These are phyloP conservation scores for Trigoniulus corallinus DNA, from an alignment of 1,140 invertebrate species.

Conservation along the genomic window DNA sequence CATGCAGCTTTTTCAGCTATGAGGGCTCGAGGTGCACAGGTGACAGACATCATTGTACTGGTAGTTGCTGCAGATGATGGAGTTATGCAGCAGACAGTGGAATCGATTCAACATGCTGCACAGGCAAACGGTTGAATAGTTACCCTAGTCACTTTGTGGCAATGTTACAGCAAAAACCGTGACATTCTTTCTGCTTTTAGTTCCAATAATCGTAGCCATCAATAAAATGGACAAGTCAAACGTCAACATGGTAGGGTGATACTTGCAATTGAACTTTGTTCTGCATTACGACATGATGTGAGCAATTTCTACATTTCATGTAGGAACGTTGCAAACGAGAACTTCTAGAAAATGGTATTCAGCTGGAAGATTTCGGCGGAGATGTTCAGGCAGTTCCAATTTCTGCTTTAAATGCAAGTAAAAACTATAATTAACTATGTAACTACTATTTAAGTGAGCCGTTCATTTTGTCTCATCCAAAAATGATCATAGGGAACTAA, in stretches of 20 bases:
- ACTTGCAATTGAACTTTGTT: background rate
- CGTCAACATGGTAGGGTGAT: conserved; percentile 43
- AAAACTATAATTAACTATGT: no score
- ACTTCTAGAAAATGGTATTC: conserved; percentile 54
- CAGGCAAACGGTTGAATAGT: conserved; percentile 31
- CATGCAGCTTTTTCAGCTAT: conserved; percentile 91
- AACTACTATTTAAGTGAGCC: no score
- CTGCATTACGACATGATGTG: background rate
- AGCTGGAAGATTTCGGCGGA: conserved; percentile 76
- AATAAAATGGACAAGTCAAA: conserved; percentile 94
- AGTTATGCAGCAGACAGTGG: conserved; percentile 89
- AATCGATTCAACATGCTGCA: conserved; percentile 35
- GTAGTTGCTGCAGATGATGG: conserved; percentile 98
- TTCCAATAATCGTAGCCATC: conserved; percentile 94
- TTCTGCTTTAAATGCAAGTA: conserved; percentile 52
- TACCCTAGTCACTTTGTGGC: conserved; percentile 3
- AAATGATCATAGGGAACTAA: conserved; percentile 57
- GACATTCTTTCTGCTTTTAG: conserved; percentile 28
- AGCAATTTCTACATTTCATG: conserved; percentile 20
- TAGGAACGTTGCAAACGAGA: conserved; percentile 56
- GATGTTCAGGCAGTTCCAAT: conserved; percentile 82
- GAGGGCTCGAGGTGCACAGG: conserved; percentile 72
- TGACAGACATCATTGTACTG: conserved; percentile 88
- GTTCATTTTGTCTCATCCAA: no score
- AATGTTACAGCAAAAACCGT: background rate